phyloP scores from a whole-genome alignment of 1,140 invertebrate genomes.

The Mesaphorura yosii region DNA sequence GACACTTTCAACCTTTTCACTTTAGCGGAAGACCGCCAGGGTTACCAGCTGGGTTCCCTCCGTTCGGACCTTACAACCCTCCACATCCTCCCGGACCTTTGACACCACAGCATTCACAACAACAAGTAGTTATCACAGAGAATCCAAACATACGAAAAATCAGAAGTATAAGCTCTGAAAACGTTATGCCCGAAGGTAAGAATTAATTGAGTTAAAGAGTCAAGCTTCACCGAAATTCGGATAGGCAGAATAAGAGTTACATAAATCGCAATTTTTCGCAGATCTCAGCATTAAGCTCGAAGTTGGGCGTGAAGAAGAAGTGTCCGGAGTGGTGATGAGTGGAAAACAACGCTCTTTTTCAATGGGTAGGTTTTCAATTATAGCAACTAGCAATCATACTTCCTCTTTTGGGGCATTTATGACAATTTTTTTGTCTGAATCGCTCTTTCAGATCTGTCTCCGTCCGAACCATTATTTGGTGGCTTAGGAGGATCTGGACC shows the following conservation, averaged over 20 bases:
- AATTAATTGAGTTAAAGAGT: no score
- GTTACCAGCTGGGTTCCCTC: constrained; percentile 24
- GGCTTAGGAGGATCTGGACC: constrained; percentile 20
- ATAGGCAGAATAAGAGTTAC: no score
- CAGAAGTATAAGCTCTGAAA: constrained; percentile 30
- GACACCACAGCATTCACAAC: constrained; percentile 24
- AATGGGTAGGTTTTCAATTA: no score
- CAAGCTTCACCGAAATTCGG: neutral
- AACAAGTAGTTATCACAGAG: constrained; percentile 31
- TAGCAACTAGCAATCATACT: no score
- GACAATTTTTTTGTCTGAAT: no score
- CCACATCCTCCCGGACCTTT: constrained; percentile 2
- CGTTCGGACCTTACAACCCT: constrained; percentile 25
- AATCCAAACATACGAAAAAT: constrained; percentile 32
- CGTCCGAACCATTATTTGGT: constrained; percentile 29
- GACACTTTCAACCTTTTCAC: neutral
- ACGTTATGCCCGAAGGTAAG: constrained; percentile 31
- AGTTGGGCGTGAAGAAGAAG: constrained; percentile 28
- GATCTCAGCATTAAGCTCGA: constrained; percentile 32
- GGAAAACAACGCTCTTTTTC: constrained; percentile 31
- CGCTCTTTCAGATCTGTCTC: no score
- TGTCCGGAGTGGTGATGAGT: constrained; percentile 1
- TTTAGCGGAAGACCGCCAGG: constrained; percentile 17
- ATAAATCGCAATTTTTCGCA: constrained; percentile 3
- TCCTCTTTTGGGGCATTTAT: no score